phyloP scores from a whole-genome alignment of 2,797 vertebrate species.

The Euphonia xanthogaster region DNA sequence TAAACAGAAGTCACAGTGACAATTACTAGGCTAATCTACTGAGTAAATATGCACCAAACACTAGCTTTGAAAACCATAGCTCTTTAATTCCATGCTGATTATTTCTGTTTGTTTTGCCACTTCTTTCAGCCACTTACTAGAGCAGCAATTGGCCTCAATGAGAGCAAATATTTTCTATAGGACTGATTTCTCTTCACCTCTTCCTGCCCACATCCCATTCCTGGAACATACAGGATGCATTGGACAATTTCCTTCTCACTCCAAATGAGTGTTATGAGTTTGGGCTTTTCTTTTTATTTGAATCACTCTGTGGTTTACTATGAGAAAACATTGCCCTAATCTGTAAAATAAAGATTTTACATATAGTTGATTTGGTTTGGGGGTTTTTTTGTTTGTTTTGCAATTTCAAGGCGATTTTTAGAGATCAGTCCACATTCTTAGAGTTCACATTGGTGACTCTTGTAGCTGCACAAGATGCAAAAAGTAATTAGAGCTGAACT shows the following conservation, averaged over 20 bases:
- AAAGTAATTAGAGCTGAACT: neutral
- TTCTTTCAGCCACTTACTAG: neutral
- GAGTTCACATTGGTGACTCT: neutral
- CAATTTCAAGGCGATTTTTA: neutral
- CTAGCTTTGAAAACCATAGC: neutral
- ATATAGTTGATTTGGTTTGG: neutral
- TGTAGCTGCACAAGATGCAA: neutral
- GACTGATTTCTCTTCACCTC: neutral
- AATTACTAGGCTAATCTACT: neutral
- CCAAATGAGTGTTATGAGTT: neutral
- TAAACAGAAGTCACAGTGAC: neutral
- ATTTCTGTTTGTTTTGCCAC: neutral
- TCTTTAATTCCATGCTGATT: neutral
- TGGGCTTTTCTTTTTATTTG: neutral
- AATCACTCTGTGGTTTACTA: neutral
- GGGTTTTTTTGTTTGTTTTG: neutral
- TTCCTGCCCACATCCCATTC: neutral
- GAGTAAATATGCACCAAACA: neutral
- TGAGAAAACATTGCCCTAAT: neutral
- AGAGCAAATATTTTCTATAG: neutral
- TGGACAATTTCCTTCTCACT: neutral
- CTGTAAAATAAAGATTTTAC: neutral
- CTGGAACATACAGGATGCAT: neutral
- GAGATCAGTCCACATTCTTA: neutral
- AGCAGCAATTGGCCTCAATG: neutral